Evolutionary conservation across 2,113 vertebrate genomes (phyloP).

Genomic region (Columba livia): DNA sequence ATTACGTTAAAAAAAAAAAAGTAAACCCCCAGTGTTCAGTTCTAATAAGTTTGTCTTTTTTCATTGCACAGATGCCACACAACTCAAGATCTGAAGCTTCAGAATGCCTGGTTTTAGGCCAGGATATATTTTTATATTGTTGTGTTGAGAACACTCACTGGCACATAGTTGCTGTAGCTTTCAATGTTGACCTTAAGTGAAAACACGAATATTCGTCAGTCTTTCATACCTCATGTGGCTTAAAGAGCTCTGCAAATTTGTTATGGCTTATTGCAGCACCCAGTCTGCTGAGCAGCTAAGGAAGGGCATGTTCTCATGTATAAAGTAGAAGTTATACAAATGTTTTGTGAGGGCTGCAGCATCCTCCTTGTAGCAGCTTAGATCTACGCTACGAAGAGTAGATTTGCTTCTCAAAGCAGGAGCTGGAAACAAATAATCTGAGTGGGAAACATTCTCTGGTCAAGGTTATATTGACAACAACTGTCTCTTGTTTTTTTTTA

Average conservation of each 20-base stretch:
- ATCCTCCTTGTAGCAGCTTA: not conserved
- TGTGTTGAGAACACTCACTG: conserved; percentile 18
- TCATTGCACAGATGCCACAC: conserved; percentile 45
- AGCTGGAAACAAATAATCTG: not conserved
- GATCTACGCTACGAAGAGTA: not conserved
- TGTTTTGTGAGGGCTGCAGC: not conserved
- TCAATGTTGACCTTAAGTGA: not conserved
- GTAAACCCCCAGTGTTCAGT: not conserved
- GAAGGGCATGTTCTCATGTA: not conserved
- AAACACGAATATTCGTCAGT: not conserved
- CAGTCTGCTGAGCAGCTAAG: not conserved
- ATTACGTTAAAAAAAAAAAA: not conserved
- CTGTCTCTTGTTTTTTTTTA: not conserved
- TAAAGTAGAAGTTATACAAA: not conserved
- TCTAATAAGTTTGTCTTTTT: conserved; percentile 61
- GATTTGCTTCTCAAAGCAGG: not conserved
- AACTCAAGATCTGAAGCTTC: conserved; percentile 59
- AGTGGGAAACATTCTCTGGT: not conserved
- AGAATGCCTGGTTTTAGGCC: conserved; percentile 51
- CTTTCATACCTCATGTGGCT: not conserved
- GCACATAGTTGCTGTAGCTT: conserved; percentile 19
- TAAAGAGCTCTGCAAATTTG: not conserved
- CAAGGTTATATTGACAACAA: not conserved
- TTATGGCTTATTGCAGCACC: not conserved
- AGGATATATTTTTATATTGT: conserved; percentile 13